Evolutionary conservation across 35 echinoderm and acorn worm genomes (phyloP), one percentile per base, ranked within the genome.

Genomic region (Apostichopus californicus): DNA sequence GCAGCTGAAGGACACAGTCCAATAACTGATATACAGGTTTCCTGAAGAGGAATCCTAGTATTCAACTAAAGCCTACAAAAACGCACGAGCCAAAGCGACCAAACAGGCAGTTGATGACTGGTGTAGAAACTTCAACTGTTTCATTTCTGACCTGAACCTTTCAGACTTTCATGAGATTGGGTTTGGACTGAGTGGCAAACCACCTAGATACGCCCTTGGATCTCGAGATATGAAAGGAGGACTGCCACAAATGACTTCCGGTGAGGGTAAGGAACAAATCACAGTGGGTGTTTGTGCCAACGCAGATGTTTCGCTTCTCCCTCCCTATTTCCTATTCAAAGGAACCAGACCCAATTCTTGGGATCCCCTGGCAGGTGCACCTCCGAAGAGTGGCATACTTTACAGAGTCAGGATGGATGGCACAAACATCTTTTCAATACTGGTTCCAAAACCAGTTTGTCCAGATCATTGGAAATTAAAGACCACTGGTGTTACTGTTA

Each of bases 101-200:
- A 77, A 20, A 66, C 77, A n/a, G n/a, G n/a, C n/a, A n/a, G n/a
- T n/a, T 90, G 88, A 77, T 61, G 54, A 90, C 46, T 90, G 88
- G 70, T 90, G 73, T 22, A 53, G 54, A 54, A 90, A 57, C 12
- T 90, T 53, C 14, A 56, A 78, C 6, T 57, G 26, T 8, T 90
- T 54, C 54, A 73, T 90, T 57, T 90, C 88, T 57, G 88, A 90
- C 26, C 71, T 90, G 7, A 77, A 90, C 53, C 71, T 90, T 56
- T 54, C 28, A 21, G 71, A 90, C 54, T 90, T 90, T 77, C 34
- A 77, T n/a, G 88, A 90, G 57, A 78, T 18, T 0, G 88, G 24
- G 63, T 6, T 73, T 25, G 24, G 24, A 25, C 24, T 25, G 24
- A 25, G 24, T 25, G 24, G 24, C 24, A 25, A 25, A 25, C 24